Conservation (phyloP, 1,140 invertebrate genomes). For the Zaprionus vittiger region DNA sequence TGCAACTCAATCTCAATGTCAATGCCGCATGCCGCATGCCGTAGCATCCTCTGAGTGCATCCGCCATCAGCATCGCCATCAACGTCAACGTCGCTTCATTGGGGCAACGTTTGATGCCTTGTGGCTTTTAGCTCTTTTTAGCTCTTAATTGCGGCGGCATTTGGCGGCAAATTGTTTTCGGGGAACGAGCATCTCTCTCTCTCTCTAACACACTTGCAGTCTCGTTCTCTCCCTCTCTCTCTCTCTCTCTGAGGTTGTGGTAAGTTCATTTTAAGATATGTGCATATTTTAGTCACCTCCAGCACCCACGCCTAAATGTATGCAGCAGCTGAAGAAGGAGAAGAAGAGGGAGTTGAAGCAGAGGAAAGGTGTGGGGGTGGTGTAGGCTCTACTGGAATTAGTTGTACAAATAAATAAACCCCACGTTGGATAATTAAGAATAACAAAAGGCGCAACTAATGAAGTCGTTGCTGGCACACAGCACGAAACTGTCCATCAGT, state of each 20-base stretch:
- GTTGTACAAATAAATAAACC: slow-evolving; percentile 76
- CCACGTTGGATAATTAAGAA: slow-evolving; percentile 71
- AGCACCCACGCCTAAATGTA: slow-evolving; percentile 43
- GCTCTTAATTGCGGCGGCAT: slow-evolving; percentile 48
- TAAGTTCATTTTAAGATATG: slow-evolving; percentile 20
- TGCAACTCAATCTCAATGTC: slow-evolving; percentile 66
- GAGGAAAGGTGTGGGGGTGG: background rate
- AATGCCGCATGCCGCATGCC: slow-evolving; percentile 29
- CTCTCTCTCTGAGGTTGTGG: background rate
- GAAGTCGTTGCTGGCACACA: slow-evolving; percentile 52
- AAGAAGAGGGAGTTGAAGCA: no score
- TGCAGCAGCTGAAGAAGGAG: background rate
- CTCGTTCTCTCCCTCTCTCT: background rate
- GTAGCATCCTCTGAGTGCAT: slow-evolving; percentile 48
- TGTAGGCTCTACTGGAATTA: slow-evolving; percentile 58
- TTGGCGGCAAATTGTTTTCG: slow-evolving; percentile 50
- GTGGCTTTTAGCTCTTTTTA: slow-evolving; percentile 51
- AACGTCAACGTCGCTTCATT: slow-evolving; percentile 34
- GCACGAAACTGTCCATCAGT: slow-evolving; percentile 45
- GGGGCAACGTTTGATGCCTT: slow-evolving; percentile 17
- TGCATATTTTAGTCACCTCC: slow-evolving; percentile 19
- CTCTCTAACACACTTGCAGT: background rate
- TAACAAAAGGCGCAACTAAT: slow-evolving; percentile 78
- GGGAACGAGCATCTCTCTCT: slow-evolving; percentile 12
- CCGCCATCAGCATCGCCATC: slow-evolving; percentile 37